Base-by-base conservation (phyloP, 1,140 invertebrate genomes). In the Anagrus nilaparvatae region DNA sequence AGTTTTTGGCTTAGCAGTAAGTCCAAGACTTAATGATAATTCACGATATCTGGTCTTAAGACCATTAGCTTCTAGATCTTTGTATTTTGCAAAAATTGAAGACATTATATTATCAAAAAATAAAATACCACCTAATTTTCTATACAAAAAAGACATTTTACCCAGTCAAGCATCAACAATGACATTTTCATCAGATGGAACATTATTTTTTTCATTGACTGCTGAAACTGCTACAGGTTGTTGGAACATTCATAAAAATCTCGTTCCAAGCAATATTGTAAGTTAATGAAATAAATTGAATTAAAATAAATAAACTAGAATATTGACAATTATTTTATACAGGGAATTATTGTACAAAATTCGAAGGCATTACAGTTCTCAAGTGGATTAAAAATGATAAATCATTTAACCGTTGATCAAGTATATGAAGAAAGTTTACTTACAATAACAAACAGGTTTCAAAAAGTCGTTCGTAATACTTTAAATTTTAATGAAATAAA, bases 331-430 rank as follows among this genome's bases (percentile, higher is more conserved):
- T n/a, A n/a, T 28, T 31, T n/a, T 10, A 45, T 52, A 7, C 35
- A 62, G 61, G 60, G 71, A 29, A 55, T 63, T n/a, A 48, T 77
- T 1, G 66, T 69, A 3, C 38, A 60, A 1, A 59, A 79, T 52
- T 46, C 45, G 7, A 56, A 68, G 42, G 72, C 65, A 0, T 50
- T 78, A 18, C 76, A 78, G 46, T 82, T 82, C 53, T 65, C 73
- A 7, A 80, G 78, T 50, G 80, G 80, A 4, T 52, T 82, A 0
- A 82, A 83, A 61, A 55, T 70, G 30, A 51, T 46, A 35, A 49
- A 48, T 50, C 75, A 14, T 60, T 71, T 17, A n/a, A n/a, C n/a
- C n/a, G n/a, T n/a, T n/a, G n/a, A n/a, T n/a, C 17, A 77, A 49
- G 44, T 20, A 66, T 67, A 44, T 62, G 68, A 4, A 52, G 70